These are phyloP conservation scores for Chromobotia macracanthus DNA, from an alignment of 2,797 vertebrate genomes.

Conservation along the genomic window DNA sequence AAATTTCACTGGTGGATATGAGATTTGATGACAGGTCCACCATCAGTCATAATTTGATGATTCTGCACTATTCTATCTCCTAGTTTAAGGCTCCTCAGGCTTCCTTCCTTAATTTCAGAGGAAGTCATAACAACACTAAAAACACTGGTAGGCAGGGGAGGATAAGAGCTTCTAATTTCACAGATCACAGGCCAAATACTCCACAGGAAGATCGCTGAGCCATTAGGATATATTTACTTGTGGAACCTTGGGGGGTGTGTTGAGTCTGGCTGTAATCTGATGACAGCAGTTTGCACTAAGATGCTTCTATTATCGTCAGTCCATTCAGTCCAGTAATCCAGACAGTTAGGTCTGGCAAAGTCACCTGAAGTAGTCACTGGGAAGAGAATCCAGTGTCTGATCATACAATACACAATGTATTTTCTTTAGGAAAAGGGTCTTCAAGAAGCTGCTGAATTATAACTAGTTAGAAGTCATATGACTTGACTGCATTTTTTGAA, in stretches of 20 bases:
- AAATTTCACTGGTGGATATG: not conserved
- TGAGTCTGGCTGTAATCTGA: conserved; percentile 26
- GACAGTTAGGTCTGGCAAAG: not conserved
- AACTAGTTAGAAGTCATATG: conserved; percentile 16
- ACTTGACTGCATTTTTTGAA: conserved; percentile 26
- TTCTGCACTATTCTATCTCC: conserved; percentile 42
- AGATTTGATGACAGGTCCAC: not conserved
- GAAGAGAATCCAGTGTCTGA: not conserved
- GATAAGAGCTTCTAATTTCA: conserved; percentile 33
- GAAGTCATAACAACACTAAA: conserved; percentile 17
- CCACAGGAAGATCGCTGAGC: conserved; percentile 30
- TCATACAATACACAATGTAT: not conserved
- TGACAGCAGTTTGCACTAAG: conserved; percentile 20
- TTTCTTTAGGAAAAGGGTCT: not conserved
- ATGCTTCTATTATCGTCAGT: conserved; percentile 14
- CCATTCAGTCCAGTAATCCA: conserved; percentile 3
- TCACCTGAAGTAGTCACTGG: not conserved
- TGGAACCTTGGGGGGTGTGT: not conserved
- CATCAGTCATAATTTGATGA: conserved; percentile 10
- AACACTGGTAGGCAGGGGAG: not conserved
- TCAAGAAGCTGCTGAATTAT: not conserved
- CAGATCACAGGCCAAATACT: conserved; percentile 24
- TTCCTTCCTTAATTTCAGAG: conserved; percentile 35
- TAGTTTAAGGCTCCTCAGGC: not conserved
- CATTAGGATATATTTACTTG: conserved; percentile 20